Conservation (phyloP, 2,888 invertebrate species). For the Cryptocephalus moraei region DNA sequence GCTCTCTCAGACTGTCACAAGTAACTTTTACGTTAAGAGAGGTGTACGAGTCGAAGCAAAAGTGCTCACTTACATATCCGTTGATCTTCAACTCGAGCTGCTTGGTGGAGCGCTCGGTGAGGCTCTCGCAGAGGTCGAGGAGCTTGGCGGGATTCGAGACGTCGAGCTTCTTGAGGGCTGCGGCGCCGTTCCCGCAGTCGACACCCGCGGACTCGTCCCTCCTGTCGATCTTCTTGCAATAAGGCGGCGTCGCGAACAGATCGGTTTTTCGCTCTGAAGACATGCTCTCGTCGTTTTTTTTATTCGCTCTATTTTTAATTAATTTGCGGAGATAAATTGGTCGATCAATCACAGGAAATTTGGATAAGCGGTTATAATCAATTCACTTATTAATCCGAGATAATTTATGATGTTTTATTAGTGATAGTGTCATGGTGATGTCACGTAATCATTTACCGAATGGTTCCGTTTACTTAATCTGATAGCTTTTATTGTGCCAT, state of each 20-base stretch:
- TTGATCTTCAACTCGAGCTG: conserved; percentile 50
- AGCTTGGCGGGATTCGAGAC: conserved; percentile 48
- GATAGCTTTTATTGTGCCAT: conserved; percentile 19
- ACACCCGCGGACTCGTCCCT: conserved; percentile 6
- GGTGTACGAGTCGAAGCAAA: too few species aligned
- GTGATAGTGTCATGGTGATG: conserved; percentile 23
- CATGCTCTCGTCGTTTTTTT: conserved; percentile 5
- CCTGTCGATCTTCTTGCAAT: conserved; percentile 15
- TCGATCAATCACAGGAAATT: conserved; percentile 19
- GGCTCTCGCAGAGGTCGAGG: conserved; percentile 43
- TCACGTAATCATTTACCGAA: conserved; percentile 23
- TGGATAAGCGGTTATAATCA: conserved; percentile 10
- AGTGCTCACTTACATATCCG: conserved; percentile 42
- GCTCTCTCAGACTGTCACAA: too few species aligned
- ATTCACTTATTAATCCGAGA: conserved; percentile 5
- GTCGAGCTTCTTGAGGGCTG: conserved; percentile 32
- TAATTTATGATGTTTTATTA: conserved; percentile 13
- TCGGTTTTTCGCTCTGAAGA: conserved; percentile 20
- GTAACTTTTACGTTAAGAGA: too few species aligned
- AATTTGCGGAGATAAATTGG: conserved; percentile 1
- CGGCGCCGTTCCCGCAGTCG: conserved; percentile 8
- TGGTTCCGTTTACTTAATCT: conserved; percentile 21
- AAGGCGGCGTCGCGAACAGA: conserved; percentile 24
- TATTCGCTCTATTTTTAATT: neutral
- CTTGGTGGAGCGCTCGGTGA: conserved; percentile 41